A percentile compares a stretch with the other conserved stretches of the same genome.
phyloP scores from a whole-genome alignment of 1,140 invertebrate genomes.

The Saccostrea echinata region DNA sequence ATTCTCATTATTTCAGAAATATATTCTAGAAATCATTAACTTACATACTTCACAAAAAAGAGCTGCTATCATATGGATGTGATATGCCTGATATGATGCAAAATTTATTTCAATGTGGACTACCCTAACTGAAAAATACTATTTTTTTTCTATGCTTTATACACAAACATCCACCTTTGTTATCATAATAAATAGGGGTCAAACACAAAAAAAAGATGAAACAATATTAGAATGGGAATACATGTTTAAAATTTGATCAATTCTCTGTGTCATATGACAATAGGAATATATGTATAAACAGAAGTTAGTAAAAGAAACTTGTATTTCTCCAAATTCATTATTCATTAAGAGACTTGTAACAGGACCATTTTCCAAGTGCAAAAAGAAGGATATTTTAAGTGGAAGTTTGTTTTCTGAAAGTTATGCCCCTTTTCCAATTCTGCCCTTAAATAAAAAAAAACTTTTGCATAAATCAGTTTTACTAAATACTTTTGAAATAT shows the following conservation, averaged over 20 bases:
- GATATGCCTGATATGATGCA: no score
- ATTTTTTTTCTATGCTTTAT: not conserved
- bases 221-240: not conserved
- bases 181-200: no score
- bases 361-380: not conserved
- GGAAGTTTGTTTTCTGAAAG: not conserved
- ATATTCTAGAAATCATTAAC: not conserved
- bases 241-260: not conserved
- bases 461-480: not conserved
- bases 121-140: no score
- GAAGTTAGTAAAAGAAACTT: not conserved
- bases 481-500: not conserved
- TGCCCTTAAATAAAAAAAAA: not conserved
- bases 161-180: constrained; percentile 4
- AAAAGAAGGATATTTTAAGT: not conserved
- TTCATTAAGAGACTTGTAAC: not conserved
- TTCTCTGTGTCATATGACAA: not conserved
- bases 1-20: not conserved
- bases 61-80: not conserved
- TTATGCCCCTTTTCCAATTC: not conserved
- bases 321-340: not conserved
- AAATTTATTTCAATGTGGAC: no score
- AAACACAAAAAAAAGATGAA: not conserved
- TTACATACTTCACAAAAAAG: not conserved
- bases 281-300: not conserved